Evolutionary conservation across 2,797 vertebrate species (phyloP).

Genomic region (Myoxocephalus aenaeus): DNA sequence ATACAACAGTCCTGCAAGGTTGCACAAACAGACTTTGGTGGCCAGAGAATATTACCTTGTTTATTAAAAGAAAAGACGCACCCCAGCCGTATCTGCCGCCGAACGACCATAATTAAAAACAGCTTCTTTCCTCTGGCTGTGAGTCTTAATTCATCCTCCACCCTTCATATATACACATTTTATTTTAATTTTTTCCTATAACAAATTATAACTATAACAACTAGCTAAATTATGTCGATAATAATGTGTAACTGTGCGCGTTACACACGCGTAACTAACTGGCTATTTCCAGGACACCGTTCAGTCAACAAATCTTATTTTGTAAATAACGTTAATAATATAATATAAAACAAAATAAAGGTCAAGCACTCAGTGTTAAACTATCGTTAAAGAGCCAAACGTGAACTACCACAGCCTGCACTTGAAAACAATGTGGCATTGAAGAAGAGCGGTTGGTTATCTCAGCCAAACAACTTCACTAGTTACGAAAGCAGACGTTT

Average conservation of each 20-base stretch:
- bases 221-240: neutral
- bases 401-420: neutral
- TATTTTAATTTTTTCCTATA: neutral
- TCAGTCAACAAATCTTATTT: neutral
- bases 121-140: no score
- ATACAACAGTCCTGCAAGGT: neutral
- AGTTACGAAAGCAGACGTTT: no score
- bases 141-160: no score
- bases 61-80: no score
- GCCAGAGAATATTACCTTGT: no score
- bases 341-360: neutral
- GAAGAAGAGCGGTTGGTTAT: neutral
- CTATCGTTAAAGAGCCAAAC: neutral
- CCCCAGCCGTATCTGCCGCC: no score
- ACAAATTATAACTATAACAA: neutral
- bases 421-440: conserved; percentile 4
- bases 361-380: neutral
- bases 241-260: neutral
- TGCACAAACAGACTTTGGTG: neutral
- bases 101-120: no score
- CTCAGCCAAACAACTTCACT: neutral
- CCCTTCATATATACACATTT: no score
- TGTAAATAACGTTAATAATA: no score
- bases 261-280: neutral
- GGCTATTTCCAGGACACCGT: no score